These are phyloP conservation scores for Habroteleia sp. DNA, from an alignment of 2,888 invertebrate species.

Conservation along the genomic window DNA sequence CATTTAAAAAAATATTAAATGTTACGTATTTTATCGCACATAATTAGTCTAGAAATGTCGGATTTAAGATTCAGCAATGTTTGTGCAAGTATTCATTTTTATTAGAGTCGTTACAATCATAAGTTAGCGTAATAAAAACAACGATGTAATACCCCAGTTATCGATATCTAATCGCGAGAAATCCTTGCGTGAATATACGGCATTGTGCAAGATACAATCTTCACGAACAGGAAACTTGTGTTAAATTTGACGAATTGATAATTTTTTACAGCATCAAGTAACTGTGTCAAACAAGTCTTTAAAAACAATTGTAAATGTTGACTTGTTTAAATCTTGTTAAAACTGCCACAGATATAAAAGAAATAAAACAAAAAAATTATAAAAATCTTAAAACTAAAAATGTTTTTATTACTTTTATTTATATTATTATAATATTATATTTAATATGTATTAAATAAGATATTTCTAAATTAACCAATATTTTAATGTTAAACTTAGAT, in stretches of 20 bases:
- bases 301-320: constrained; percentile 28
- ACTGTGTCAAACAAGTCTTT: constrained; percentile 36
- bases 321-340: constrained; percentile 15
- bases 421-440: too few relatives aligned
- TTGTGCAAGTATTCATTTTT: constrained; percentile 7
- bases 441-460: too few relatives aligned
- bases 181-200: constrained; percentile 37
- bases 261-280: constrained; percentile 46
- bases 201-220: constrained; percentile 57
- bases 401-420: too few relatives aligned
- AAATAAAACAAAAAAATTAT: background rate
- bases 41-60: background rate
- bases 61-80: background rate
- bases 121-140: constrained; percentile 20
- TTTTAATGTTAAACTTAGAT: too few relatives aligned
- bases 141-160: constrained; percentile 25
- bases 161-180: constrained; percentile 62
- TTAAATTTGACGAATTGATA: constrained; percentile 58
- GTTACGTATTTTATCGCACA: too few relatives aligned
- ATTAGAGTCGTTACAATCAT: too few relatives aligned
- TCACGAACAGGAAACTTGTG: constrained; percentile 49
- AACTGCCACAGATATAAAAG: constrained; percentile 23
- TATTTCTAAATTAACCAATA: too few relatives aligned
- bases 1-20: background rate
- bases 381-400: too few relatives aligned